phyloP scores from a whole-genome alignment of 2,113 vertebrate genomes.

The Calypte anna region DNA sequence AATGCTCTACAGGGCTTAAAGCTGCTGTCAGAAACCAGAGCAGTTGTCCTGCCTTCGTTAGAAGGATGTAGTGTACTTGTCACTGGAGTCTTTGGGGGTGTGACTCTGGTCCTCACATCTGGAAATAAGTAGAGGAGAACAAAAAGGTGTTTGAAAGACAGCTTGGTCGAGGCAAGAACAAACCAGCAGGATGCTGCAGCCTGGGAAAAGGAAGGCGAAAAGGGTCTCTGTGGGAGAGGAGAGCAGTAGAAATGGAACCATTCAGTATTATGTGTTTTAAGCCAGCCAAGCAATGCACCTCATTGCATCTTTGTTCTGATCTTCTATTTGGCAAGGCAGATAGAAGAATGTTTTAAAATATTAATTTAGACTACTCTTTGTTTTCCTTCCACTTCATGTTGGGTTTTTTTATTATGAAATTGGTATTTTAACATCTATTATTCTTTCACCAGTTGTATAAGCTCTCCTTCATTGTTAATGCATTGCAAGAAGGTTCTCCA shows the following conservation, averaged over 20 bases:
- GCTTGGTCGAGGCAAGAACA: no score
- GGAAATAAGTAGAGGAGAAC: background rate
- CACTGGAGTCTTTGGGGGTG: background rate
- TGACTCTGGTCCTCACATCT: rapidly evolving
- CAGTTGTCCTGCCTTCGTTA: background rate
- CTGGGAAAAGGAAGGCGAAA: background rate
- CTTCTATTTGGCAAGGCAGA: background rate
- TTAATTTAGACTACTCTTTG: background rate
- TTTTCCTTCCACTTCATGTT: background rate
- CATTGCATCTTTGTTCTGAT: background rate
- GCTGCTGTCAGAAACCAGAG: background rate
- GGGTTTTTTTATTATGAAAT: background rate
- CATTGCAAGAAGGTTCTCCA: background rate
- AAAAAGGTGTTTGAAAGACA: background rate
- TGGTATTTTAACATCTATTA: background rate
- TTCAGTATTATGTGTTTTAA: background rate
- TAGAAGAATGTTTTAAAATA: background rate
- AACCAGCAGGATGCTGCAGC: background rate
- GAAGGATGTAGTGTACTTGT: background rate
- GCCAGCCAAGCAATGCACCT: background rate
- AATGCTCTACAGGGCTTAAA: background rate
- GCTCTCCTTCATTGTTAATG: background rate
- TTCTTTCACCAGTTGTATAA: background rate
- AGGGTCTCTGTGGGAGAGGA: background rate
- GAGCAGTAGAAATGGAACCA: background rate